Evolutionary conservation across 2,113 vertebrate species (phyloP), one percentile per base, ranked within the genome.

Genomic region (Crocuta crocuta): DNA sequence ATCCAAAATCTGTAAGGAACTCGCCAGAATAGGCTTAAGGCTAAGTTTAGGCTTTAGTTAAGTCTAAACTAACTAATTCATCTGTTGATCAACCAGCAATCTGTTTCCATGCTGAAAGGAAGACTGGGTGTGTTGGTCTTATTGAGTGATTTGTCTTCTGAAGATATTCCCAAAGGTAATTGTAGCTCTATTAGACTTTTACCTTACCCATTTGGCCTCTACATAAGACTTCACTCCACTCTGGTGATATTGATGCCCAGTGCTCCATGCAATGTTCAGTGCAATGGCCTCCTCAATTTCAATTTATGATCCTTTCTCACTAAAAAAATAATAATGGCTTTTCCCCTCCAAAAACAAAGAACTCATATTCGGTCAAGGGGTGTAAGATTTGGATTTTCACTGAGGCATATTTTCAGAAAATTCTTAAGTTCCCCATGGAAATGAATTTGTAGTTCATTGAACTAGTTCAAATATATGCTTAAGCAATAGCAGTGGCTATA

Each of bases 371-470:
- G 9, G 48, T 83, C 8, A n/a, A 28, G 53, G 10, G n/a, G 7
- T 94, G 7, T 55, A 91, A 33, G n/a, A 12, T 70, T 63, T 93
- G 28, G 24, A 90, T 94, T 95, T 87, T 92, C 65, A 96, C 1
- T 83, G 70, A 71, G 39, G 35, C n/a, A 26, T 71, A 88, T 63
- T 12, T 82, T 66, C 16, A 88, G 43, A 83, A 93, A 71, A 45
- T 4, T 84, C n/a, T 88, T 82, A 17, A 66, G 33, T 23, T 92
- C 19, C 28, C 23, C 19, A 28, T 33, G 63, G 15, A 91, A 90
- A 87, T 61, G 45, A 66, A 78, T 43, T 81, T 10, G 23, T 45
- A 43, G 13, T 55, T 93, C 24, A 80, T 12, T 89, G 43, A 24
- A 55, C 23, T 53, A 84, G 28, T 96, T 95, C 3, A 91, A 83